These are phyloP conservation scores for Cricetomys ansorgei DNA, from an alignment of 2,113 vertebrate species.

Conservation along the genomic window DNA sequence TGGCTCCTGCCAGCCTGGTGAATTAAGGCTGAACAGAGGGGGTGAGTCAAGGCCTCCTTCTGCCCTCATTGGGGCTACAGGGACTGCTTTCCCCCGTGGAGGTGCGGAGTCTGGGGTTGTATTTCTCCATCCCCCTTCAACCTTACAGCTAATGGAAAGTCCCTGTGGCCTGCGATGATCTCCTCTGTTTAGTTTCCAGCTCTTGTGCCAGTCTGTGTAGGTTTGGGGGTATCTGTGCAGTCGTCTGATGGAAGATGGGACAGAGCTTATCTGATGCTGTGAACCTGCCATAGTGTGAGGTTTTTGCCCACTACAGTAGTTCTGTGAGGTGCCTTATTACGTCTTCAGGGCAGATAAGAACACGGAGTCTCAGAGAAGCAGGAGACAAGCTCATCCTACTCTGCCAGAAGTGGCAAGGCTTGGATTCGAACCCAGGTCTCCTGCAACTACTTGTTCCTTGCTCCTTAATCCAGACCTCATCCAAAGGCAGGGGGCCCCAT, in stretches of 20 bases:
- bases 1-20: not conserved
- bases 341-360: not conserved
- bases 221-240: not conserved
- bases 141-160: conserved; percentile 71
- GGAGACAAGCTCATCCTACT: not conserved
- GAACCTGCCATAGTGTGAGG: not conserved
- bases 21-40: not conserved
- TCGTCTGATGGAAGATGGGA: conserved; percentile 16
- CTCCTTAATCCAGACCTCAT: not conserved
- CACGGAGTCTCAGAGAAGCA: not conserved
- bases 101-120: conserved; percentile 41
- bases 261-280: conserved; percentile 44
- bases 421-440: not conserved
- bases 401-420: not conserved
- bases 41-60: conserved; percentile 17
- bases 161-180: conserved; percentile 58
- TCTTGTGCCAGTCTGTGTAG: conserved; percentile 66
- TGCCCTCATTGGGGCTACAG: conserved; percentile 44
- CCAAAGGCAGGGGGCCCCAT: not conserved
- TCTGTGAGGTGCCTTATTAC: not conserved
- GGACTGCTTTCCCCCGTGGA: not conserved
- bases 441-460: not conserved
- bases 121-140: conserved; percentile 67
- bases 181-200: conserved; percentile 75
- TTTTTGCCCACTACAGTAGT: conserved; percentile 2